Evolutionary conservation across 2,797 vertebrate species (phyloP), one percentile per base, ranked within the genome.

Genomic region (Leuciscus waleckii): DNA sequence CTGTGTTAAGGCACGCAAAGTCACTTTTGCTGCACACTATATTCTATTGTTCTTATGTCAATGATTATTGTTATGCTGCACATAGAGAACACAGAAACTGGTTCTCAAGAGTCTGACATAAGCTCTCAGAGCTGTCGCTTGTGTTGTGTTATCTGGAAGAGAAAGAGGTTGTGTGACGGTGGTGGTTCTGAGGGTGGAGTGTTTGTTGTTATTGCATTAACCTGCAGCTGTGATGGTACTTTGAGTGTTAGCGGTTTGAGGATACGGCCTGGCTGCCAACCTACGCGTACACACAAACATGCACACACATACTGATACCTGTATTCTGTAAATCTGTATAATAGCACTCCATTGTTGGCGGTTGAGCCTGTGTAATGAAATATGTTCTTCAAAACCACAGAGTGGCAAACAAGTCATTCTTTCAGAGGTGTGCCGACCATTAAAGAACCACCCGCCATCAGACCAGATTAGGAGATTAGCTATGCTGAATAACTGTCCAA

Each of bases 161-260:
- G 41, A 79, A 70, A 83, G 49, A 76, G 79, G 77, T 81, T 81
- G 85, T 87, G 81, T 61, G 84, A 81, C 58, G 23, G 37, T 21
- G 32, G 70, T 19, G 68, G 76, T 32, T 74, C 29, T 54, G 43
- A 82, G 84, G 76, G 81, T 82, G 49, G 26, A 82, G 71, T 90
- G 86, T 89, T 89, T 90, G 82, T 86, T 89, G 83, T 87, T 89
- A 84, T 85, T 88, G 79, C 70, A 67, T 82, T 85, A 86, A 85
- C 87, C 85, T 86, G 87, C 82, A 89, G 82, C 86, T 88, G 79
- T 83, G 80, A 86, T 84, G 83, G 87, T 70, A 79, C 58, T 80
- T 85, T 82, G 77, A 83, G 54, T 82, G 49, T 56, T 90, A 87
- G 90, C 82, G 87, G 89, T 89, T 89, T 89, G 32, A 89, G 87